A percentile compares a stretch with the other conserved stretches of the same genome.
These are phyloP conservation scores for Thalassarche chlororhynchos DNA, from an alignment of 2,113 vertebrate species.

Conservation along the genomic window DNA sequence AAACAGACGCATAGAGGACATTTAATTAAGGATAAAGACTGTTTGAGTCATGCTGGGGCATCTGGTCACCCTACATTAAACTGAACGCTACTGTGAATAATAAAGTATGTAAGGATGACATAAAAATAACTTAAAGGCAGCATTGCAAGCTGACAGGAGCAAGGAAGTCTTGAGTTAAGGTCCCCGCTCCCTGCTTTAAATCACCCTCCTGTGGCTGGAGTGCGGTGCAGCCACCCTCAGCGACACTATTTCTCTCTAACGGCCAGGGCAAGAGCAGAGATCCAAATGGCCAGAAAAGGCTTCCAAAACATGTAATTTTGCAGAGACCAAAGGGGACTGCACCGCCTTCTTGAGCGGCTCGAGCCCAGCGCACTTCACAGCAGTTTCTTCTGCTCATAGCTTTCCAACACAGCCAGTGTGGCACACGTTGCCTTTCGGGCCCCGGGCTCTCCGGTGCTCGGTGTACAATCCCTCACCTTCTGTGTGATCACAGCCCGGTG, in stretches of 20 bases:
- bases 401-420: background rate
- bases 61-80: slow-evolving; percentile 32
- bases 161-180: background rate
- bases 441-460: rapidly evolving
- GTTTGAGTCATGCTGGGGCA: background rate
- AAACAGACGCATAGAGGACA: background rate
- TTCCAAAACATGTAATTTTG: background rate
- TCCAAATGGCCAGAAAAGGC: background rate
- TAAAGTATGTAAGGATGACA: background rate
- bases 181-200: background rate
- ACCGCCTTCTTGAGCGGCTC: rapidly evolving
- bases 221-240: background rate
- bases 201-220: background rate
- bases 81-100: background rate
- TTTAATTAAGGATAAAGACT: slow-evolving; percentile 40
- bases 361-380: background rate
- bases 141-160: background rate
- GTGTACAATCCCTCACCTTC: rapidly evolving
- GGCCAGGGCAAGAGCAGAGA: background rate
- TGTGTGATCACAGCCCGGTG: background rate
- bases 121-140: slow-evolving; percentile 28
- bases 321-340: background rate
- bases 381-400: background rate
- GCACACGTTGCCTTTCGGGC: rapidly evolving
- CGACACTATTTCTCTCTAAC: background rate